Evolutionary conservation across 1,140 invertebrate species (phyloP), one percentile per base, ranked within the genome.

Genomic region (Glomeris maerens): DNA sequence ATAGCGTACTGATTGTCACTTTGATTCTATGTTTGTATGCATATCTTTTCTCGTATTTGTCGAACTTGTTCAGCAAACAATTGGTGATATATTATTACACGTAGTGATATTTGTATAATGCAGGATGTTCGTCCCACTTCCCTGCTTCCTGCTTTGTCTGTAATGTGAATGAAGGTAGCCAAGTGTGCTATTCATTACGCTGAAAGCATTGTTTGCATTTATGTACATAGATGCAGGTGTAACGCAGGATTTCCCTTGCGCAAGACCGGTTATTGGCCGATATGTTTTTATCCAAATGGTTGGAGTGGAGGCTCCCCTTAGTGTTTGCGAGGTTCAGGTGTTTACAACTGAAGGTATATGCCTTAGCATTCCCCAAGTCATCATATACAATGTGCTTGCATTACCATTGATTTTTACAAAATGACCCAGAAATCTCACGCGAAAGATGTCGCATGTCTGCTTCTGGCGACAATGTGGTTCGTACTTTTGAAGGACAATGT

Each of bases 241-340:
- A n/a, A 89, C 84, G 3, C 89, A 89, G 68, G 84, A 84, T 17
- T 87, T 93, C 62, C 77, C 77, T 1, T 93, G 89, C 65, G 87
- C 87, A 0, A 72, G 85, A 41, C 77, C 84, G 2, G 67, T 91
- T 39, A 70, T 83, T 26, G 89, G 89, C 0, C 82, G 90, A 57
- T 84, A 83, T 60, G 86, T 93, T 26, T 88, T 83, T 62, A 72
- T 93, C 21, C 86, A 91, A 66, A 74, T 91, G 46, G 86, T 91
- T 1, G 87, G 87, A 0, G 84, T 89, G 1, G 86, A 92, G 66
- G 85, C 85, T 20, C 87, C 84, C 7, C 66, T 93, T 14, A 88
- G 85, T 3, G 68, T 92, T 1, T 92, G 88, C 62, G 87, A 93
- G 70, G 86, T 92, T 1, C 83, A 91, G 70, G 83, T 91, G 1